A percentile compares a stretch with the other conserved stretches of the same genome.
phyloP scores from a whole-genome alignment of 2,113 vertebrate genomes.

The Anolis sagrei region DNA sequence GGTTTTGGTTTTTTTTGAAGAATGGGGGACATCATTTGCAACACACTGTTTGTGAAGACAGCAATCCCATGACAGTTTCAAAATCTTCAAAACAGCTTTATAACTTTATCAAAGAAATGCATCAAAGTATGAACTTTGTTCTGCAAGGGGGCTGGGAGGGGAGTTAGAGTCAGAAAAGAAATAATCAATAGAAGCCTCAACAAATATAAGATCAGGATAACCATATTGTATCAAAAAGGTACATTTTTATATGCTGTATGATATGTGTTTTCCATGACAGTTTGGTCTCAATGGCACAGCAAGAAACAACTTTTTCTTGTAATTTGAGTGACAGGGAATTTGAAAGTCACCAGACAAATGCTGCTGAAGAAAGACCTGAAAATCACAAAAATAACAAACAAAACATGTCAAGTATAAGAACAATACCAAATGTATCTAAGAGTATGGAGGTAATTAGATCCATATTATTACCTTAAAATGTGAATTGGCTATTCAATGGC shows the following conservation, averaged over 20 bases:
- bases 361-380: conserved; percentile 43
- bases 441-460: conserved; percentile 44
- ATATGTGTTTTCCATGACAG: conserved; percentile 52
- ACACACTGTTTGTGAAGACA: conserved; percentile 42
- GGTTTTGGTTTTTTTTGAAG: conserved; percentile 39
- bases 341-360: conserved; percentile 61
- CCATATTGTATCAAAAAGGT: conserved; percentile 59
- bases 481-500: conserved; percentile 29
- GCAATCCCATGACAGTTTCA: conserved; percentile 62
- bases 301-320: conserved; percentile 51
- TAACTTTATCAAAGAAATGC: conserved; percentile 67
- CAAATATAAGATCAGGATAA: conserved; percentile 58
- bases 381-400: too few relatives aligned
- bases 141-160: conserved; percentile 13
- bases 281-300: conserved; percentile 44
- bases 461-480: conserved; percentile 51
- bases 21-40: conserved; percentile 57
- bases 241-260: conserved; percentile 51
- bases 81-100: conserved; percentile 61
- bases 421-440: conserved; percentile 18
- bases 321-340: conserved; percentile 60
- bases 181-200: conserved; percentile 59
- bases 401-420: conserved; percentile 34
- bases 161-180: conserved; percentile 35
- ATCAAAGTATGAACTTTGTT: conserved; percentile 53